Conservation (phyloP, 2,888 invertebrate species). For the Diplolepis rosae region DNA sequence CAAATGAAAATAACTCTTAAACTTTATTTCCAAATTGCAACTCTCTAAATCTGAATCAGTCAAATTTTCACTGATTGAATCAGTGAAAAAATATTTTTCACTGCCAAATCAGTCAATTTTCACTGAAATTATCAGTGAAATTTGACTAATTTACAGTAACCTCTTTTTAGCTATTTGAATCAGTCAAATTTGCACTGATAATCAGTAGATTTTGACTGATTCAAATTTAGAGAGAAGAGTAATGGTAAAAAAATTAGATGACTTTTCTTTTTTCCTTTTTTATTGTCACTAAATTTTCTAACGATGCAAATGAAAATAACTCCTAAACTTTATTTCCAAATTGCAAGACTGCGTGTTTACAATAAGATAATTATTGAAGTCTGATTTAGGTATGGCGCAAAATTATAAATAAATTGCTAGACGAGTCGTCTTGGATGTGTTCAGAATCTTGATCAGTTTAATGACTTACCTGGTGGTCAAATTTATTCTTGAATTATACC, state of each 20-base stretch:
- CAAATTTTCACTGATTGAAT: no score
- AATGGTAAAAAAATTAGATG: neutral
- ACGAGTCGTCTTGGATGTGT: neutral
- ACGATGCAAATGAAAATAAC: neutral
- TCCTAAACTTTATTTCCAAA: neutral
- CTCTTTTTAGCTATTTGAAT: no score
- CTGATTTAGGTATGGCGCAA: slow-evolving; percentile 1
- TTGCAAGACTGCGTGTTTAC: neutral
- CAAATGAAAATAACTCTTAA: neutral
- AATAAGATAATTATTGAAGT: slow-evolving; percentile 2
- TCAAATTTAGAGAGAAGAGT: neutral
- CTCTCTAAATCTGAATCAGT: no score
- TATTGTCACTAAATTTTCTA: neutral
- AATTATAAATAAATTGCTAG: slow-evolving; percentile 16
- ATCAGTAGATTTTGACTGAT: no score
- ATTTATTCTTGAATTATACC: slow-evolving; percentile 3
- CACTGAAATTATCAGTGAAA: no score
- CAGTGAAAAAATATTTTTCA: no score
- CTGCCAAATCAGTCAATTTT: no score
- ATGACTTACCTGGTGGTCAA: slow-evolving; percentile 9
- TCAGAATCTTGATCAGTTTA: neutral
- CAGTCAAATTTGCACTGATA: no score
- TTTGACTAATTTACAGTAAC: no score
- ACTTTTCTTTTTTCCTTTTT: neutral
- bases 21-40: neutral